Base-by-base conservation (phyloP, 2,113 vertebrate species). In the Ammodytes marinus region DNA sequence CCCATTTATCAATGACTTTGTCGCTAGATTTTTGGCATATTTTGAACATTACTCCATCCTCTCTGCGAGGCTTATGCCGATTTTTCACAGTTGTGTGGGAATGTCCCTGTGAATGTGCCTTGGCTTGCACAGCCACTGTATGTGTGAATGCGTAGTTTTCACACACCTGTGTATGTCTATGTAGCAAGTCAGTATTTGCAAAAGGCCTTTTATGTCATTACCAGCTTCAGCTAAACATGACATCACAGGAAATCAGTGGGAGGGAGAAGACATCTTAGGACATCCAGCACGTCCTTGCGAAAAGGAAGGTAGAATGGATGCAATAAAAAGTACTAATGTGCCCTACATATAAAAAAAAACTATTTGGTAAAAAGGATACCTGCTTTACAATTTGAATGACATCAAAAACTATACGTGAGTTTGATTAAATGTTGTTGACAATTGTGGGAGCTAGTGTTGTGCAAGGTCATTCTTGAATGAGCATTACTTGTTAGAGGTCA, bases 31-130 rank as follows among this genome's bases (percentile, higher is more conserved):
- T 67, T 46, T 78, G 50, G 59, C 82, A 80, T 80, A 64, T 68
- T 74, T 82, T 42, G 39, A 80, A 35, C n/a, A 59, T 77, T 52
- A 49, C 57, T 42, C 14, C 43, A 46, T 42, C 39, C 37, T 52
- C 27, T 60, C 61, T 47, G 60, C 3, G 1, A 68, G 64, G 55
- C 66, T 64, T 67, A 14, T 65, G 43, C 17, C n/a, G 50, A 59
- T 82, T 84, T 76, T 79, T 85, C 87, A 84, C 86, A 86, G 84
- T 45, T 85, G 82, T 82, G 86, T 84, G 79, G 91, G 80, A 91
- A 93, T 90, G 89, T 90, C 85, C 78, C 76, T 75, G 77, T 89
- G 87, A 90, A 80, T 59, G 70, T 19, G 77, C 42, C 37, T 71
- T 73, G 80, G 82, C 78, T 74, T 77, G 8, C 72, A 80, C 52